phyloP scores from a whole-genome alignment of 2,888 invertebrate genomes.

The Camponotus fellah region DNA sequence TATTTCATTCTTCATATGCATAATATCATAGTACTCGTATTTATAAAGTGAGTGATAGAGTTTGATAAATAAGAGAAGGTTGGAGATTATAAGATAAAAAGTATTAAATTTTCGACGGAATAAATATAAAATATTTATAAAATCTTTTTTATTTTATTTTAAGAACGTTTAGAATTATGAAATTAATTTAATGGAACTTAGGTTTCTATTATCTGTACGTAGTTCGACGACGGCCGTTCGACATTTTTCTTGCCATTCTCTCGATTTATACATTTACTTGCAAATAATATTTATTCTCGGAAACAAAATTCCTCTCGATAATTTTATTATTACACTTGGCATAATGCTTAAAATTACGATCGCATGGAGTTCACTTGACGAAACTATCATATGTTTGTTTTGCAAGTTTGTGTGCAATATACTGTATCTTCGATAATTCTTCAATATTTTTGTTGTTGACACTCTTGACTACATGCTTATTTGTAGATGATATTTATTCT shows the following conservation, averaged over 20 bases:
- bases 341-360: not conserved
- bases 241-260: not conserved
- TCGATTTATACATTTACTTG: not conserved
- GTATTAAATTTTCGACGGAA: not conserved
- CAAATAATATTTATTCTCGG: not conserved
- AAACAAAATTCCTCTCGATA: not conserved
- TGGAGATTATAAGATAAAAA: not conserved
- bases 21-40: not conserved
- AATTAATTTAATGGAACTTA: not conserved
- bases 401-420: not conserved
- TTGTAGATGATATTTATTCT: not conserved
- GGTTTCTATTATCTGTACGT: not conserved
- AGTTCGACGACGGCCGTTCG: not conserved
- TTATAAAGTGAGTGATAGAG: conserved; percentile 1
- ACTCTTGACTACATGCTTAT: not conserved
- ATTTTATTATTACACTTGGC: not conserved
- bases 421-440: not conserved
- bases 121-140: not conserved
- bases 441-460: not conserved
- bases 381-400: not conserved
- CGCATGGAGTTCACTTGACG: not conserved
- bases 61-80: not conserved
- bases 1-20: not conserved
- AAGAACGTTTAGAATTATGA: not conserved
- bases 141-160: not conserved